A percentile compares a stretch with the other conserved stretches of the same genome.
Conservation (phyloP, 2,888 invertebrate species). For the Stenotaenia linearis region DNA sequence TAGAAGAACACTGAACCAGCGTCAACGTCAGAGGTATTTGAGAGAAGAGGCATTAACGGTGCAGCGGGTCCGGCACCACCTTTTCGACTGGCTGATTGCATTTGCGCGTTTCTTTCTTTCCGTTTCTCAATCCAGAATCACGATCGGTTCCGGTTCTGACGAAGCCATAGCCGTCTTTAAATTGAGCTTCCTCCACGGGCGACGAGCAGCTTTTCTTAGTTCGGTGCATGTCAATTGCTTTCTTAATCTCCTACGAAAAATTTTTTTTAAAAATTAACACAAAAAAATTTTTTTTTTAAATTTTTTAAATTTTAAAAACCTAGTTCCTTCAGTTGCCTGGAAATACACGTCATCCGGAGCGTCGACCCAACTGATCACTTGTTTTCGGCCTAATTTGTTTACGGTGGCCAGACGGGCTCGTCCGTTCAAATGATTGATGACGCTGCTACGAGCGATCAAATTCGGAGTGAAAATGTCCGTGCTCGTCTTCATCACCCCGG, state of each 20-base stretch:
- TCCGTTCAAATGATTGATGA: constrained; percentile 61
- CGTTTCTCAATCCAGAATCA: constrained; percentile 30
- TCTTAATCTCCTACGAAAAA: constrained; percentile 66
- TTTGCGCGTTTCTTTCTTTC: not conserved
- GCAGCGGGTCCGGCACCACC: not conserved
- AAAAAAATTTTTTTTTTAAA: not conserved
- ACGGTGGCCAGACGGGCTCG: constrained; percentile 75
- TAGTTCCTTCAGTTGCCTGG: constrained; percentile 81
- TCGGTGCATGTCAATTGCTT: constrained; percentile 72
- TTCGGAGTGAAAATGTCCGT: constrained; percentile 36
- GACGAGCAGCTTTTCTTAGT: constrained; percentile 74
- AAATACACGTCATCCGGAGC: constrained; percentile 96
- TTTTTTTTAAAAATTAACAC: too few relatives aligned
- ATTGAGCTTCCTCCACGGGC: constrained; percentile 57
- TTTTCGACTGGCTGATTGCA: not conserved
- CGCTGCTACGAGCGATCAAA: constrained; percentile 44
- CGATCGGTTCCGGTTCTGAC: constrained; percentile 29
- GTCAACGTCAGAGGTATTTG: not conserved
- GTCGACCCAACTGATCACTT: constrained; percentile 96
- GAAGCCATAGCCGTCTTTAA: constrained; percentile 17
- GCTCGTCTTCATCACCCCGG: constrained; percentile 34
- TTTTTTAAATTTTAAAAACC: constrained; percentile 57
- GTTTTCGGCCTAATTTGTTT: constrained; percentile 69
- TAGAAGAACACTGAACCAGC: not conserved
- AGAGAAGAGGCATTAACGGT: not conserved